Conservation (phyloP, 2,888 invertebrate genomes). For the Harpalus rufipes region DNA sequence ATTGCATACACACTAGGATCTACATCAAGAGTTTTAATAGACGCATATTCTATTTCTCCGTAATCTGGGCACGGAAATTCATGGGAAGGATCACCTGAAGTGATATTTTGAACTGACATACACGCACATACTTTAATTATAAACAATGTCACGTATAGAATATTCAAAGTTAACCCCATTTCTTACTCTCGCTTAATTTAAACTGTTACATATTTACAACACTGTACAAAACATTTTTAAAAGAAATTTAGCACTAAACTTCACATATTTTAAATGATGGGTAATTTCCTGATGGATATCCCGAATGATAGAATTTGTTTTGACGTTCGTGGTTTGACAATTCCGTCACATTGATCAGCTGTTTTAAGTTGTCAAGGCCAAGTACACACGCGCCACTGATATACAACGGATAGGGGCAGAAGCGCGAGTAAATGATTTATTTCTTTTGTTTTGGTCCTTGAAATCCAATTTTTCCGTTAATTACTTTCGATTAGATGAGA, state of each 20-base stretch:
- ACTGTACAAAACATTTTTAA: constrained; percentile 15
- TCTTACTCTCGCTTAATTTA: constrained; percentile 25
- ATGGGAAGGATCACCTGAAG: constrained; percentile 50
- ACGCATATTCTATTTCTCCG: constrained; percentile 71
- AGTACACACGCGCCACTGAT: constrained; percentile 47
- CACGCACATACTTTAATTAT: constrained; percentile 36
- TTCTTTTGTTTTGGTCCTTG: neutral
- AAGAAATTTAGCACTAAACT: neutral
- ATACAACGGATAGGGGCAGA: constrained; percentile 36
- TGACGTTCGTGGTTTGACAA: constrained; percentile 59
- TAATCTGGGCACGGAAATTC: constrained; percentile 71
- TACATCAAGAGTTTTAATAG: constrained; percentile 62
- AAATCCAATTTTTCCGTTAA: constrained; percentile 9
- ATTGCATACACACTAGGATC: constrained; percentile 57
- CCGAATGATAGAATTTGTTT: constrained; percentile 59
- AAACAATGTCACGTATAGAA: constrained; percentile 53
- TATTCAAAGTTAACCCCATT: constrained; percentile 59
- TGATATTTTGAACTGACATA: constrained; percentile 64
- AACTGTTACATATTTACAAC: constrained; percentile 51
- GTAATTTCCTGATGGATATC: neutral
- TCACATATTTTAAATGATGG: constrained; percentile 9
- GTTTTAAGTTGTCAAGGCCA: constrained; percentile 64
- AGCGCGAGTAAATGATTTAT: neutral
- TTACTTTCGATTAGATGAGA: neutral
- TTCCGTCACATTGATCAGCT: constrained; percentile 64